These are phyloP conservation scores for Xestia c-nigrum DNA, from an alignment of 2,888 invertebrate genomes.

Conservation along the genomic window DNA sequence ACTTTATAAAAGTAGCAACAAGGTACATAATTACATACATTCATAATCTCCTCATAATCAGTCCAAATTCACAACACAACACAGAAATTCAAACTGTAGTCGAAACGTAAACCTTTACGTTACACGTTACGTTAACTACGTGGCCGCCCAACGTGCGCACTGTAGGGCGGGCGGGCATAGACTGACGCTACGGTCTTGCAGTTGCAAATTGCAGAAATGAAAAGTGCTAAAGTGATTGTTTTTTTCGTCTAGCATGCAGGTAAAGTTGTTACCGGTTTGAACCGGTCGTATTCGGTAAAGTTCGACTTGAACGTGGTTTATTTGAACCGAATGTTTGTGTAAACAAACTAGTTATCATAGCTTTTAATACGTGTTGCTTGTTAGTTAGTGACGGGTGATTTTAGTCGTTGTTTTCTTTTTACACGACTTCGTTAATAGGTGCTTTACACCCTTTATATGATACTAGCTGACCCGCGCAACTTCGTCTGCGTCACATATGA, in stretches of 20 bases:
- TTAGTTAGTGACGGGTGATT: not conserved
- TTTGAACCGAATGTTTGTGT: conserved; percentile 21
- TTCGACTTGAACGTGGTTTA: conserved; percentile 6
- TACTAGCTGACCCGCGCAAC: no score
- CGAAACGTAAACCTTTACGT: conserved; percentile 64
- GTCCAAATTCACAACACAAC: conserved; percentile 53
- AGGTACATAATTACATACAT: conserved; percentile 64
- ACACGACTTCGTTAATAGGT: no score
- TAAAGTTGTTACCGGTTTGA: conserved; percentile 28
- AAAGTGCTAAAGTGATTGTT: conserved; percentile 36
- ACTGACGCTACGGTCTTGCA: conserved; percentile 72
- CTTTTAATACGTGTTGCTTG: conserved; percentile 24
- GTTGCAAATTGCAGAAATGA: conserved; percentile 68
- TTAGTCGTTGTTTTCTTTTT: no score
- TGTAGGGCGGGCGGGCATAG: conserved; percentile 74
- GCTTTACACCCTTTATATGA: no score
- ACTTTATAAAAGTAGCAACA: conserved; percentile 2
- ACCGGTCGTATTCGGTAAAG: conserved; percentile 13
- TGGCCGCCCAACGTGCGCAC: conserved; percentile 75
- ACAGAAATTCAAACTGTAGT: conserved; percentile 45
- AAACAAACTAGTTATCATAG: not conserved
- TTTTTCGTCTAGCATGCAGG: conserved; percentile 6
- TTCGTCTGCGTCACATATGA: no score
- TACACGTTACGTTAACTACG: conserved; percentile 47
- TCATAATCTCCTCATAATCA: conserved; percentile 34